Evolutionary conservation across 2,113 vertebrate species (phyloP).

Genomic region (Alligator sinensis): DNA sequence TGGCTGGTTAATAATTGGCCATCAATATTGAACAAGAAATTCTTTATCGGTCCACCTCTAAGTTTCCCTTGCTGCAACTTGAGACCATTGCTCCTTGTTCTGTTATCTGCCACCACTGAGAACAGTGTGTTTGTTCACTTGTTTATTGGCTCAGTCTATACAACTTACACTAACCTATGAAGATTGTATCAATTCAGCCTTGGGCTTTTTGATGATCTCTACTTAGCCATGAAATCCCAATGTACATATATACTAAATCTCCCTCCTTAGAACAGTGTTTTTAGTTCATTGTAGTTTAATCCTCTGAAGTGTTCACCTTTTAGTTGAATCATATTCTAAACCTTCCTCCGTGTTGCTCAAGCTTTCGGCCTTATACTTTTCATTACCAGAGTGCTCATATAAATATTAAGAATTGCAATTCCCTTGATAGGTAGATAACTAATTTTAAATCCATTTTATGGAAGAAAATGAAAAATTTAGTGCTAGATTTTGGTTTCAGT

Average conservation of each 20-base stretch:
- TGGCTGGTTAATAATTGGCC: too few species aligned
- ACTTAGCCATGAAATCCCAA: neutral
- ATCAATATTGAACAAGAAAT: too few species aligned
- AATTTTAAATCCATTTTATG: neutral
- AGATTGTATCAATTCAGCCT: too few species aligned
- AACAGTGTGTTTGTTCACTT: too few species aligned
- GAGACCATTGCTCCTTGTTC: too few species aligned
- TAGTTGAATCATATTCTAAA: neutral
- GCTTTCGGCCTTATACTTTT: neutral
- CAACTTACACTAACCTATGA: too few species aligned
- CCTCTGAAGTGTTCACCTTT: neutral
- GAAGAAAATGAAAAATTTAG: neutral
- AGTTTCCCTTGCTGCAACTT: too few species aligned
- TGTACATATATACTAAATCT: neutral
- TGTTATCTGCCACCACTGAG: too few species aligned
- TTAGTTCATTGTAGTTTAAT: neutral
- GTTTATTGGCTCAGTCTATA: too few species aligned
- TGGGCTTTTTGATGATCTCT: too few species aligned
- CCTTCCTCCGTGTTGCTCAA: neutral
- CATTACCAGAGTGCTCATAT: neutral
- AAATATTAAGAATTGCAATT: neutral
- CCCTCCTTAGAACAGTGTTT: neutral
- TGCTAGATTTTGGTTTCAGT: too few species aligned
- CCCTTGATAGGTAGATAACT: neutral
- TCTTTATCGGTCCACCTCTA: too few species aligned